Conservation (phyloP, 2,888 invertebrate genomes). For the Choristoneura rosaceana region DNA sequence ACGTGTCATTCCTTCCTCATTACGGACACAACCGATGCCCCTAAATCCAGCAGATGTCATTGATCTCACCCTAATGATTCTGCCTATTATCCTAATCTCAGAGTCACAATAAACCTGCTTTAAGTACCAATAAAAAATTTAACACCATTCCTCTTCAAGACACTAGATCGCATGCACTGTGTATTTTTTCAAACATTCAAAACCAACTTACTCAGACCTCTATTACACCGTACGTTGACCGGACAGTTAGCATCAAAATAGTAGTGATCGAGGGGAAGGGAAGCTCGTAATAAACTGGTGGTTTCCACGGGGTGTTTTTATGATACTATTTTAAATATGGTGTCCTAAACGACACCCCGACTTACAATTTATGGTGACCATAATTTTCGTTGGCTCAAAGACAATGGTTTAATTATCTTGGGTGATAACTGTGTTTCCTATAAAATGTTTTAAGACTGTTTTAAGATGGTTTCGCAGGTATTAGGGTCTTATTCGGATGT, state of each 20-base stretch:
- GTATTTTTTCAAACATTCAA: slow-evolving; percentile 63
- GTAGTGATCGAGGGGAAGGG: slow-evolving; percentile 37
- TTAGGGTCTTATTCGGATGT: slow-evolving; percentile 45
- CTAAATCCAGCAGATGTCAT: slow-evolving; percentile 54
- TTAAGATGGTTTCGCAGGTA: slow-evolving; percentile 59
- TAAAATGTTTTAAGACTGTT: slow-evolving; percentile 67
- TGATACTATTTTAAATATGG: slow-evolving; percentile 81
- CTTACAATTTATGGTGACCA: slow-evolving; percentile 74
- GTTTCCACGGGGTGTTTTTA: slow-evolving; percentile 71
- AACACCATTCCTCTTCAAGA: slow-evolving; percentile 68
- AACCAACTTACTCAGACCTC: slow-evolving; percentile 59
- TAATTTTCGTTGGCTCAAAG: slow-evolving; percentile 74
- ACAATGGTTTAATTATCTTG: slow-evolving; percentile 82
- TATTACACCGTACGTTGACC: slow-evolving; percentile 27
- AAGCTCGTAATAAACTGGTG: slow-evolving; percentile 56
- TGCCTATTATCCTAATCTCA: slow-evolving; percentile 80
- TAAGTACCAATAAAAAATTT: slow-evolving; percentile 83
- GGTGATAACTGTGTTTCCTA: slow-evolving; percentile 74
- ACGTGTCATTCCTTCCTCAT: slow-evolving; percentile 16
- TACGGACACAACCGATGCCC: background rate
- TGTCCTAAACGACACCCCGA: slow-evolving; percentile 67
- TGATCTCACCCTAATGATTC: slow-evolving; percentile 74
- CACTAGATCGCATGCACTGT: slow-evolving; percentile 65
- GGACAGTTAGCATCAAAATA: background rate
- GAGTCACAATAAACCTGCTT: slow-evolving; percentile 76